Base-by-base conservation (phyloP, 2,888 invertebrate species). In the Torymus auratus region DNA sequence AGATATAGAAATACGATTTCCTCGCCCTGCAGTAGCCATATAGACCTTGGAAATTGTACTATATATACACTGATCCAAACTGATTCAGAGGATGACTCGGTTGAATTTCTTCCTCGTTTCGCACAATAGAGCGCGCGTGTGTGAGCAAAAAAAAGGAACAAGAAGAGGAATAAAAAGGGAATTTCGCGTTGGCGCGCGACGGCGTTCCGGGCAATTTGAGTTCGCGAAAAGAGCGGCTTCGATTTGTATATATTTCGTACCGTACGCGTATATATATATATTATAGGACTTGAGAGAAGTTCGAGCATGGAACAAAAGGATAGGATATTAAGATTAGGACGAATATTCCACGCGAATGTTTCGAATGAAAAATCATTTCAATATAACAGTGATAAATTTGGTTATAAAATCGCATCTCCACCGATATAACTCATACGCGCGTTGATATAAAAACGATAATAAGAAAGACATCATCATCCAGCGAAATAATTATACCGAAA, bases 61-160 rank as follows among this genome's bases (percentile, higher is more conserved):
- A 14, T 70, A n/a, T 5, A 28, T 28, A 28, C 5, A 41, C 7
- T 7, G 1, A 4, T 41, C 41, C 2, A 20, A 14, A 56, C 61
- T 53, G 64, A 61, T 65, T 65, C 28, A 50, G 14, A 73, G 13
- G 5, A 74, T 79, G 74, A 79, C 74, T 79, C 41, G 41, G 62
- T 69, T 50, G 52, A 14, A 70, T 65, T 75, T 67, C 28, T 23
- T 60, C 15, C 15, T 56, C 13, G 14, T 58, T 65, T 53, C 53
- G 64, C n/a, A 68, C 55, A 64, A 64, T 67, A 64, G 55, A 15
- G 20, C 60, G 12, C 28, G 41, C 7, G 23, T 15, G 13, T 15
- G 13, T 13, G 58, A 50, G n/a, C 10, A 61, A 61, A 71, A 72
- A 23, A 52, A 53, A 71, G 15, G 2, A 17, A 4, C 52, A 23